A percentile compares a stretch with the other conserved stretches of the same genome.
phyloP scores from a whole-genome alignment of 2,888 invertebrate species.

The Campaea margaritaria region DNA sequence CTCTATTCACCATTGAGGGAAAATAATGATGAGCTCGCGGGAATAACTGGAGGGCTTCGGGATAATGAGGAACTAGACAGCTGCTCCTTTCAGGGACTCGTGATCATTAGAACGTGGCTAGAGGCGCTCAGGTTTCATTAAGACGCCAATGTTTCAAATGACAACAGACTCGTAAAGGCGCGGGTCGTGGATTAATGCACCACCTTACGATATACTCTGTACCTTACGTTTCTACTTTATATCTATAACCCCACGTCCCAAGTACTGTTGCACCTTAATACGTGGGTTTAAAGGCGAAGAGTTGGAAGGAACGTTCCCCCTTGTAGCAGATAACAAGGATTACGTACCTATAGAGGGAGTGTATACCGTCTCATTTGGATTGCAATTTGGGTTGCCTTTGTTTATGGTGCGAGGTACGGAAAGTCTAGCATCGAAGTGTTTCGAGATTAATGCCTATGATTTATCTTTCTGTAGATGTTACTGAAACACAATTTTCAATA shows the following conservation, averaged over 20 bases:
- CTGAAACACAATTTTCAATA: no score
- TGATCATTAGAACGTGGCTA: slow-evolving; percentile 78
- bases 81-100: slow-evolving; percentile 75
- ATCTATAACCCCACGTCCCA: background rate
- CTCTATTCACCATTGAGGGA: slow-evolving; percentile 58
- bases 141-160: slow-evolving; percentile 74
- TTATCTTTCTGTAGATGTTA: background rate
- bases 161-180: slow-evolving; percentile 57
- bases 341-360: slow-evolving; percentile 2
- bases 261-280: slow-evolving; percentile 12
- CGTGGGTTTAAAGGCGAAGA: slow-evolving; percentile 4
- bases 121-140: slow-evolving; percentile 77
- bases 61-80: slow-evolving; percentile 73
- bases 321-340: background rate
- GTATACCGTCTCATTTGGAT: slow-evolving; percentile 28
- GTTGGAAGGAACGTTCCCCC: slow-evolving; percentile 9
- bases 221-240: background rate
- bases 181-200: slow-evolving; percentile 51
- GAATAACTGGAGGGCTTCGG: slow-evolving; percentile 50
- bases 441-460: background rate
- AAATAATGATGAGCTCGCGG: slow-evolving; percentile 59
- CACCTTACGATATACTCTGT: slow-evolving; percentile 42
- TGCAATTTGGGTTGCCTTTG: slow-evolving; percentile 13
- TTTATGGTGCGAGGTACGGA: background rate
- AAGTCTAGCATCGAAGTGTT: background rate